Base-by-base conservation (phyloP, 1,140 invertebrate species). In the Zelostemma sp. region DNA sequence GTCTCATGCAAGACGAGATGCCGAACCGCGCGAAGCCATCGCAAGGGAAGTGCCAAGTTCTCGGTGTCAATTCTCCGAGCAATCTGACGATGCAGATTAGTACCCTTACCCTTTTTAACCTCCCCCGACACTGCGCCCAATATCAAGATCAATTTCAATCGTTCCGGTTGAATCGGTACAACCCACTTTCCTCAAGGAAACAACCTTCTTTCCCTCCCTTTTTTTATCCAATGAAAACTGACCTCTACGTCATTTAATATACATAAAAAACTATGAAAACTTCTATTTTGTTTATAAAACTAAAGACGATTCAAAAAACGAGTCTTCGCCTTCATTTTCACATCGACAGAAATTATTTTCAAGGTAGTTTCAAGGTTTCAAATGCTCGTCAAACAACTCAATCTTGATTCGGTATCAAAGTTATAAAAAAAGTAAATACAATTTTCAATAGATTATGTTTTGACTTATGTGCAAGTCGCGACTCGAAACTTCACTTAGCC, bases 71-170 rank as follows among this genome's bases (percentile, higher is more conserved):
- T 83, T 84, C 83, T 84, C 83, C 80, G 77, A 82, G 80, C 83
- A 85, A 85, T 84, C 81, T 85, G 72, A 75, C 66, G 72, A 85
- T 85, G 81, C 77, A 83, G 81, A 85, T 83, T 82, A 85, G 81
- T 17, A 1, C 48, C 47, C 51, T 40, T 21, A 35, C 33, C n/a
- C 46, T 47, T 70, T 63, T 71, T 65, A 67, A 70, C 53, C 45
- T 47, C 50, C 35, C 40, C 63, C 49, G n/a, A 58, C 50, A 9
- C 51, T 40, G 51, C 58, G 53, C 68, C 56, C 61, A 61, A 55
- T 62, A 54, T 55, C 38, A 58, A 61, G 47, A 68, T 58, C 60
- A 41, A 58, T 14, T 64, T 54, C 35, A 18, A 58, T 41, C 50
- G n/a, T 17, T 16, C 1, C 48, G 14, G 17, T 19, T 46, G 43